Conservation (phyloP, 1,140 invertebrate genomes). For the Bursaphelenchus mucronatus region DNA sequence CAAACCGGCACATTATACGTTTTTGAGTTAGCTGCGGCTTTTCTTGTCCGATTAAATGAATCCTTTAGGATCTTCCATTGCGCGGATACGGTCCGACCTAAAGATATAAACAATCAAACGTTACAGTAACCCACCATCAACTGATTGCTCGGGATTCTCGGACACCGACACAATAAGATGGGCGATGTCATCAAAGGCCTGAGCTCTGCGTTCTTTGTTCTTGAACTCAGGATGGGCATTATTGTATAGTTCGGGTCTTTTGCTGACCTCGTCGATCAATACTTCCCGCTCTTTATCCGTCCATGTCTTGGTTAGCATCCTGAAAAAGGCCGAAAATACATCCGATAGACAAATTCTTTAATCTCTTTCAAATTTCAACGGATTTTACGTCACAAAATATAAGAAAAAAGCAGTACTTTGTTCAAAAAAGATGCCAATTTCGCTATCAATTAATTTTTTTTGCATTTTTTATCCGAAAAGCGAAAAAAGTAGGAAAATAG, state of each 20-base stretch:
- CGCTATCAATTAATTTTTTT: no score
- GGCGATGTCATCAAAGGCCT: slow-evolving; percentile 19
- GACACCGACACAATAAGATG: background rate
- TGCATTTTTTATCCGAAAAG: no score
- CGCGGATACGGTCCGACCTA: slow-evolving; percentile 14
- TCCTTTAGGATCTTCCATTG: slow-evolving; percentile 25
- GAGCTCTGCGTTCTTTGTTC: slow-evolving; percentile 16
- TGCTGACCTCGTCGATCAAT: slow-evolving; percentile 21
- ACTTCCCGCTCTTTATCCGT: slow-evolving; percentile 21
- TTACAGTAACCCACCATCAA: slow-evolving; percentile 6
- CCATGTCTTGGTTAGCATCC: slow-evolving; percentile 17
- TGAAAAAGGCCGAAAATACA: background rate
- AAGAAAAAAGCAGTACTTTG: no score
- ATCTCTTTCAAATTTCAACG: no score
- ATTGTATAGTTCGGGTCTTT: slow-evolving; percentile 19
- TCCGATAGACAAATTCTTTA: no score
- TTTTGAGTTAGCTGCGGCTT: background rate
- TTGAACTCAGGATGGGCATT: slow-evolving; percentile 13
- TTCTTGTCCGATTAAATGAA: slow-evolving; percentile 19
- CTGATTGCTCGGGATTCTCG: slow-evolving; percentile 9
- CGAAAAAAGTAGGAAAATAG: no score
- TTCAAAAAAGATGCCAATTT: no score
- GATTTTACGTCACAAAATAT: no score
- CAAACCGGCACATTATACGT: slow-evolving; percentile 8
- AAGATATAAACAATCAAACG: background rate